Evolutionary conservation across 1,140 invertebrate genomes (phyloP).

Genomic region (Plutomurus gul): DNA sequence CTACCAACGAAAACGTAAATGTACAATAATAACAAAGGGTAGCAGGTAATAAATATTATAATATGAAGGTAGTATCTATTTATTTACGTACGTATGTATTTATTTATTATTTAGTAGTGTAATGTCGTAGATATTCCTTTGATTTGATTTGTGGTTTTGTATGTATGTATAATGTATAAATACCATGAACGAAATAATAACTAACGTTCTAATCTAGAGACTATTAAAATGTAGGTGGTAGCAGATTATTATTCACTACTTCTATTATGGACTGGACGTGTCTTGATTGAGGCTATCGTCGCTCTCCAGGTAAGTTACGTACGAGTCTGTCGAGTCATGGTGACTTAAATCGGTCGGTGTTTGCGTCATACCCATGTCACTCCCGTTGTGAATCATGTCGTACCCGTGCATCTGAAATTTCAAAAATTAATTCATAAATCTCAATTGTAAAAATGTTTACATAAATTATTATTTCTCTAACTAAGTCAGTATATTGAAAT

Average conservation of each 20-base stretch:
- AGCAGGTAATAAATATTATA: neutral
- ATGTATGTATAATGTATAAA: neutral
- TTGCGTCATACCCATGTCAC: constrained; percentile 51
- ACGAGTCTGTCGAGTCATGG: constrained; percentile 82
- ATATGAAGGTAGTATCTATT: too few relatives aligned
- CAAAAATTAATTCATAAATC: too few relatives aligned
- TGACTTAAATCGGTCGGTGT: constrained; percentile 61
- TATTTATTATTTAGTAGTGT: neutral
- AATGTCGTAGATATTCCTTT: constrained; percentile 16
- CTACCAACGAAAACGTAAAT: neutral
- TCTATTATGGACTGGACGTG: constrained; percentile 64
- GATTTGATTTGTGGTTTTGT: constrained; percentile 11
- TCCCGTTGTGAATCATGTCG: constrained; percentile 62
- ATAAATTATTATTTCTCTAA: too few relatives aligned
- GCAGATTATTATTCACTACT: neutral
- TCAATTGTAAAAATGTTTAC: too few relatives aligned
- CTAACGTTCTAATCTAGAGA: neutral
- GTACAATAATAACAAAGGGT: neutral
- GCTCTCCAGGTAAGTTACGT: constrained; percentile 86
- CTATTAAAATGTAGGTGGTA: neutral
- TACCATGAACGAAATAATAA: neutral
- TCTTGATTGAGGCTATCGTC: constrained; percentile 74
- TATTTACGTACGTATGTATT: too few relatives aligned
- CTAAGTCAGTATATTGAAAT: too few relatives aligned
- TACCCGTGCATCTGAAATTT: constrained; percentile 82